phyloP scores from a whole-genome alignment of 2,888 invertebrate genomes.

The Brachyptera risi region DNA sequence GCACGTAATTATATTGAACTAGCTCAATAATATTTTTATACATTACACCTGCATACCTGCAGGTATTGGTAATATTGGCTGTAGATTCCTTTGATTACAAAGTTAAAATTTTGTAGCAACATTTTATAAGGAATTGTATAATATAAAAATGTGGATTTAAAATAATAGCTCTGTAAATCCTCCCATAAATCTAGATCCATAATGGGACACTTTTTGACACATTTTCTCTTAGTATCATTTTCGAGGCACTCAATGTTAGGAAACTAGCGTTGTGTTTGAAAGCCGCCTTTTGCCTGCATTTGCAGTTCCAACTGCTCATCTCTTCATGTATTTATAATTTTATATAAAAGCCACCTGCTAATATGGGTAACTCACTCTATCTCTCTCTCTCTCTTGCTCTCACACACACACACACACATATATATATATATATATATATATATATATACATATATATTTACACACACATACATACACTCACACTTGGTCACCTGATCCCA shows the following conservation, averaged over 20 bases:
- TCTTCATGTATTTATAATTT: too few relatives aligned
- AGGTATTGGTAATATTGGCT: neutral
- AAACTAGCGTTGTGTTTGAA: slow-evolving; percentile 36
- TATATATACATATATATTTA: too few relatives aligned
- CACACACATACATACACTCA: too few relatives aligned
- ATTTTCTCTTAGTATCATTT: slow-evolving; percentile 32
- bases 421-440: too few relatives aligned
- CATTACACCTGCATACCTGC: slow-evolving; percentile 12
- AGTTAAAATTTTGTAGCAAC: slow-evolving; percentile 31
- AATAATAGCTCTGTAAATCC: slow-evolving; percentile 36
- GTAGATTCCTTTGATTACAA: slow-evolving; percentile 28
- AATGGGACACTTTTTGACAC: slow-evolving; percentile 33
- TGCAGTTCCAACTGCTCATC: too few relatives aligned
- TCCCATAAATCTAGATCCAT: slow-evolving; percentile 34
- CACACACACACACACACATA: too few relatives aligned
- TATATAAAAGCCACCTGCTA: slow-evolving; percentile 32
- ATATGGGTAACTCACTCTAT: slow-evolving; percentile 6
- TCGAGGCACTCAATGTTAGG: slow-evolving; percentile 37
- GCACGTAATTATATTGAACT: neutral
- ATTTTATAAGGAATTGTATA: slow-evolving; percentile 28
- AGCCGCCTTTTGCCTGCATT: too few relatives aligned
- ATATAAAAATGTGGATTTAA: slow-evolving; percentile 36
- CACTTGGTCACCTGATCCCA: slow-evolving; percentile 34
- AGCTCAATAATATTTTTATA: slow-evolving; percentile 8
- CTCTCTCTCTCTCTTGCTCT: slow-evolving; percentile 5